Base-by-base conservation (phyloP, 2,888 invertebrate genomes). In the Volucella inanis region DNA sequence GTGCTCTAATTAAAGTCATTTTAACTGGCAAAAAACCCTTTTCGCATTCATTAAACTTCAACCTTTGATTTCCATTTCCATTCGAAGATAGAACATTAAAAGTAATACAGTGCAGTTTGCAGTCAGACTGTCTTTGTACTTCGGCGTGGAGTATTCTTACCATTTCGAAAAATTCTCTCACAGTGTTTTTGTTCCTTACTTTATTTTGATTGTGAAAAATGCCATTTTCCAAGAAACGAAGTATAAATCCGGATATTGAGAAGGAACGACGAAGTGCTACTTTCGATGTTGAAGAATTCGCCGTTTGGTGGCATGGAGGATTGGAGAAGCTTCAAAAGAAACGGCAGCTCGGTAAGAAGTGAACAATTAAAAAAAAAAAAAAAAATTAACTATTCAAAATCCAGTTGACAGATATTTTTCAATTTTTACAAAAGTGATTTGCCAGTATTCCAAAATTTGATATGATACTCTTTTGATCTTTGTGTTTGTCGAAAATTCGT, bases 261-360 rank as follows among this genome's bases (percentile, higher is more conserved):
- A 90, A 89, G 55, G 90, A 90, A 67, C 90, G 90, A 6, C n/a
- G 64, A 0, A 88, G 75, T 0, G 90, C 91, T 88, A 94, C 94
- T 2, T 96, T 97, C 89, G 93, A 95, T 90, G 92, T 94, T 6
- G 92, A 92, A 82, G 97, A 97, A 92, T 93, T 98, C 87, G 97
- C 96, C 0, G 92, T 95, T 90, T 93, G 96, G 88, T 93, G 97
- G 87, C 96, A 97, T 92, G 97, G 97, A 8, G 95, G 95, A 22
- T 92, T 92, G 71, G 93, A 95, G 65, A 95, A 95, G 92, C 96
- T 96, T 0, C 91, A 92, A 64, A 94, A 94, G 88, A 94, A 97
- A 87, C 94, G 93, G 39, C 71, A 88, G 18, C 54, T 89, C n/a
- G 89, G 90, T 90, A 87, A 83, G 87, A 72, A 50, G 50, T 39